Evolutionary conservation across 1,140 invertebrate species (phyloP).

Genomic region (Lepidurus arcticus): DNA sequence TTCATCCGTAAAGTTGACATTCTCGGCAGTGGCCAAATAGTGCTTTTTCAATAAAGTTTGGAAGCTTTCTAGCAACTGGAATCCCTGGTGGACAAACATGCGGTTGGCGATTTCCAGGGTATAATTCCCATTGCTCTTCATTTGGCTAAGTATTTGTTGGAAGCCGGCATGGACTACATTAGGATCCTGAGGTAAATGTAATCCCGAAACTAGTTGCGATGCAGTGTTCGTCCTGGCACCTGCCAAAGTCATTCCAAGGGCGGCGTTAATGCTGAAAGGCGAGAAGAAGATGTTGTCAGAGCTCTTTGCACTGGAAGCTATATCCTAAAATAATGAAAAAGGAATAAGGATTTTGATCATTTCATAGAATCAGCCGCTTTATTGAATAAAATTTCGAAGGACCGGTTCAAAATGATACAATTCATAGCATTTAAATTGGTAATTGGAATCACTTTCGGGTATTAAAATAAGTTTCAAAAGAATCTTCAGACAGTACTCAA

Average conservation of each 20-base stretch:
- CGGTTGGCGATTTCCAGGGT: constrained; percentile 57
- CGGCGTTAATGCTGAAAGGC: constrained; percentile 43
- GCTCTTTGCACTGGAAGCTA: neutral
- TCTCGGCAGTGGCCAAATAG: constrained; percentile 52
- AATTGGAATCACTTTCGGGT: too few relatives aligned
- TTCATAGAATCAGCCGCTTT: neutral
- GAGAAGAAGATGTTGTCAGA: constrained; percentile 59
- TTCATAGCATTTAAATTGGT: too few relatives aligned
- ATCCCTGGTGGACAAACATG: constrained; percentile 52
- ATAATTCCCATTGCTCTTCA: constrained; percentile 23
- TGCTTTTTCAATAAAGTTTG: constrained; percentile 44
- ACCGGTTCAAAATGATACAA: too few relatives aligned
- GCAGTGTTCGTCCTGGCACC: constrained; percentile 40
- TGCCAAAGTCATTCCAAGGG: constrained; percentile 52
- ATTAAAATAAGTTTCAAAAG: too few relatives aligned
- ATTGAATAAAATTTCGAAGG: too few relatives aligned
- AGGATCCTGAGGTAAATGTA: neutral
- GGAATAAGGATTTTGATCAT: neutral
- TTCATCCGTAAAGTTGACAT: constrained; percentile 50
- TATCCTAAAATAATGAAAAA: neutral
- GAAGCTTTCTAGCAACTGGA: constrained; percentile 49
- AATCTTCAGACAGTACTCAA: too few relatives aligned
- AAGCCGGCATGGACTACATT: neutral
- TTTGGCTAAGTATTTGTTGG: neutral
- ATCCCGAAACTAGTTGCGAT: neutral